Base-by-base conservation (phyloP, 2,888 invertebrate species). In the Trichogramma dendrolimi region DNA sequence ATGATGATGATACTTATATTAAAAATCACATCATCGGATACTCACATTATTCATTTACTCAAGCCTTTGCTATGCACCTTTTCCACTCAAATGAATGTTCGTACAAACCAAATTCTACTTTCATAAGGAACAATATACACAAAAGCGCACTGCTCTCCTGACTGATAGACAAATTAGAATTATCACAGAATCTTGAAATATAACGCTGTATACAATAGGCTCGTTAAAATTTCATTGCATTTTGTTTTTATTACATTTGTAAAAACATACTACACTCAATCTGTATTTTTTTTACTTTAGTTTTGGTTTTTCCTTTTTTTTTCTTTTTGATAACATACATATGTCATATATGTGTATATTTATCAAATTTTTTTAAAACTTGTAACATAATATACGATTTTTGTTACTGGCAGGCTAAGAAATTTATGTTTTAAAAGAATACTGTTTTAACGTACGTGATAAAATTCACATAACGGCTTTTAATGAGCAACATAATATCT, bases 151-250 rank as follows among this genome's bases (percentile, higher is more conserved):
- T 27, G 27, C 27, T 27, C 27, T 27, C 27, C 27, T 72, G 73
- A 74, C 72, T 71, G 73, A 70, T 27, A 74, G 73, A 72, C 72
- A 74, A 72, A 72, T 27, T 27, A 27, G 27, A 75, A 75, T 71
- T 77, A 77, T 77, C 77, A 77, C 77, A 77, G 65, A 73, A 72
- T 72, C 69, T 72, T 70, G 72, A 71, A 70, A 70, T 27, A 27
- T 72, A 71, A 70, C 73, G 70, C 67, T 69, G 64, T n/a, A 43
- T 27, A 27, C 27, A 27, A 27, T 62, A 62, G 62, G 65, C 62
- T 27, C 27, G 27, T 27, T 27, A 27, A 27, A 27, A 27, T 27
- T 27, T 27, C 27, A 27, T 27, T 27, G 67, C 51, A 64, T 61
- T 63, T 64, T 55, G 63, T 65, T 64, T 67, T 62, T 66, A 67